A percentile compares a stretch with the other conserved stretches of the same genome.
Conservation (phyloP, 2,113 vertebrate genomes). For the Athene noctua region DNA sequence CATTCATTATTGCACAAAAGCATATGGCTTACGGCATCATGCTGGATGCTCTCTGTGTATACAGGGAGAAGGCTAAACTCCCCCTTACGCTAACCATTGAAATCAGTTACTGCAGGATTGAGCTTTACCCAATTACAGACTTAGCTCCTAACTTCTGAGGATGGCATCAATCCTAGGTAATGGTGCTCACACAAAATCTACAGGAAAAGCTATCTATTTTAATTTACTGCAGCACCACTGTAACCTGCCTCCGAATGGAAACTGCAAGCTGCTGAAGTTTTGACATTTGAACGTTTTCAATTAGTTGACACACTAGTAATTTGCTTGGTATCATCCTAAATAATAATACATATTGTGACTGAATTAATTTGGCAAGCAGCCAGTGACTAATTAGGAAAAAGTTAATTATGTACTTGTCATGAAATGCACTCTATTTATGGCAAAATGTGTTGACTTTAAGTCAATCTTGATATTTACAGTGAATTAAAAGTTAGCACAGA, state of each 20-base stretch:
- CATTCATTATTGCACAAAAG: neutral
- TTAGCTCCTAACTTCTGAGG: neutral
- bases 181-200: neutral
- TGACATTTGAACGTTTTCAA: constrained; percentile 37
- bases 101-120: neutral
- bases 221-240: neutral
- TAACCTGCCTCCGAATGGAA: neutral
- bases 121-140: neutral
- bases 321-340: constrained; percentile 37
- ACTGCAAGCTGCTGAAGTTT: neutral
- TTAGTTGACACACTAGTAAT: constrained; percentile 34
- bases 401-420: constrained; percentile 59
- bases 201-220: neutral
- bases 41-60: neutral
- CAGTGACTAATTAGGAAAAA: constrained; percentile 63
- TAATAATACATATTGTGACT: constrained; percentile 55
- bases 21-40: neutral
- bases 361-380: constrained; percentile 54
- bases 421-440: constrained; percentile 57
- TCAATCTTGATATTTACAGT: constrained; percentile 39
- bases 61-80: neutral
- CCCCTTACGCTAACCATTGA: neutral
- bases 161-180: neutral
- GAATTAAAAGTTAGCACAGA: constrained; percentile 23
- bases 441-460: constrained; percentile 47